Evolutionary conservation across 2,888 invertebrate species (phyloP).

Genomic region (Syrphus vitripennis): DNA sequence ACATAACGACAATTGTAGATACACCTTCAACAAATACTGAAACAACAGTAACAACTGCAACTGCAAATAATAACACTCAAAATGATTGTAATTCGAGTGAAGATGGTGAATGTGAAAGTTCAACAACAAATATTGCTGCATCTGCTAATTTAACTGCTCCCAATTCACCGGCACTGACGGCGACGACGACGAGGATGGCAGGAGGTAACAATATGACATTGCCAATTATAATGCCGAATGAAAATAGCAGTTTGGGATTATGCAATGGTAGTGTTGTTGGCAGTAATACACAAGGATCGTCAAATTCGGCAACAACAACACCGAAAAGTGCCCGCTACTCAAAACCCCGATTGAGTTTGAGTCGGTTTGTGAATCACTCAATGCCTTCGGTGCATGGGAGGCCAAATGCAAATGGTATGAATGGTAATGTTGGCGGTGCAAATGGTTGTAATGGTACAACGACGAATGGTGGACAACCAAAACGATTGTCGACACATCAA

Average conservation of each 20-base stretch:
- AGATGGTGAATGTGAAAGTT: constrained; percentile 20
- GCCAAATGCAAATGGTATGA: constrained; percentile 76
- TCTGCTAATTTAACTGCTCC: neutral
- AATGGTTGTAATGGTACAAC: constrained; percentile 71
- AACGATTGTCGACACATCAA: constrained; percentile 85
- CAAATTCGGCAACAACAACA: constrained; percentile 78
- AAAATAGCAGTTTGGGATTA: constrained; percentile 74
- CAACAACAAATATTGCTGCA: constrained; percentile 6
- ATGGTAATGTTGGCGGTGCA: constrained; percentile 44
- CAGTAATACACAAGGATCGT: constrained; percentile 72
- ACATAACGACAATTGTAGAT: constrained; percentile 72
- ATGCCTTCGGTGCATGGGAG: constrained; percentile 81
- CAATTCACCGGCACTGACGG: constrained; percentile 6
- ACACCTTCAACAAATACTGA: constrained; percentile 51
- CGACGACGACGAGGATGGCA: constrained; percentile 41
- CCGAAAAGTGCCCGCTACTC: constrained; percentile 79
- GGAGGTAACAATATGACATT: constrained; percentile 75
- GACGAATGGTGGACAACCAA: constrained; percentile 75
- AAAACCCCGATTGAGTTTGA: constrained; percentile 80
- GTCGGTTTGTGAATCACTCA: constrained; percentile 79
- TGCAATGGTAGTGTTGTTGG: no score
- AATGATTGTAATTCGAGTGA: constrained; percentile 54
- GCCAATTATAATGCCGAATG: constrained; percentile 77
- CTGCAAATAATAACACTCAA: constrained; percentile 46
- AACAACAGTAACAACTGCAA: constrained; percentile 43